Base-by-base conservation (phyloP, 2,888 invertebrate genomes). In the Polylopha cassiicola region DNA sequence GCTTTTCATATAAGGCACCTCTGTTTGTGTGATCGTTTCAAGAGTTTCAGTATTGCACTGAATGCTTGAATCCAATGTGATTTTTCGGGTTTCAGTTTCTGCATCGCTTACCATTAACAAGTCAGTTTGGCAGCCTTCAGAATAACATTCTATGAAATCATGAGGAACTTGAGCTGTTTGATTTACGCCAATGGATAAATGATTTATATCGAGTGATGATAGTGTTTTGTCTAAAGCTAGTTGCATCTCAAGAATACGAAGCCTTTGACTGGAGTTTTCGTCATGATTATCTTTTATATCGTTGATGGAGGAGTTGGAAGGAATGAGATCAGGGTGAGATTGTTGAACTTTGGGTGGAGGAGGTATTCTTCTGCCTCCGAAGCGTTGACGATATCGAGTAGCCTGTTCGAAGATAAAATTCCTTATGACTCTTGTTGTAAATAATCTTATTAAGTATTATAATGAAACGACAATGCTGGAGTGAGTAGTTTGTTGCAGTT, bases 351-450 rank as follows among this genome's bases (percentile, higher is more conserved):
- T 72, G 44, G 72, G 61, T 44, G 69, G 62, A 33, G 68, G 58
- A 51, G 68, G 72, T 43, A 73, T 64, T 61, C 74, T 74, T 71
- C 74, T 72, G 62, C 73, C 70, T 57, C 74, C 72, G 68, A 63
- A 72, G 61, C 77, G 75, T 52, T 74, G 75, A 49, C 81, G 80
- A 66, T 82, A 82, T 62, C 79, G 77, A 72, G 69, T 73, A 53
- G 86, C 86, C 86, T 86, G 85, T 80, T 73, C 63, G 60, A 67
- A 81, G 61, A 84, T 62, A 81, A 76, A 58, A 65, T 57, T 46
- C 28, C 47, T 53, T 53, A 47, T 32, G 46, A 47, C 43, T 32
- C 46, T 51, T 21, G 14, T 7, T 28, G 20, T 32, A 21, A 23
- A 23, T 11, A 15, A 3, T 24, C 13, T 27, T 24, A 46, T 50